phyloP scores from a whole-genome alignment of 35 echinoderm and acorn worm species.

The Apostichopus japonicus region DNA sequence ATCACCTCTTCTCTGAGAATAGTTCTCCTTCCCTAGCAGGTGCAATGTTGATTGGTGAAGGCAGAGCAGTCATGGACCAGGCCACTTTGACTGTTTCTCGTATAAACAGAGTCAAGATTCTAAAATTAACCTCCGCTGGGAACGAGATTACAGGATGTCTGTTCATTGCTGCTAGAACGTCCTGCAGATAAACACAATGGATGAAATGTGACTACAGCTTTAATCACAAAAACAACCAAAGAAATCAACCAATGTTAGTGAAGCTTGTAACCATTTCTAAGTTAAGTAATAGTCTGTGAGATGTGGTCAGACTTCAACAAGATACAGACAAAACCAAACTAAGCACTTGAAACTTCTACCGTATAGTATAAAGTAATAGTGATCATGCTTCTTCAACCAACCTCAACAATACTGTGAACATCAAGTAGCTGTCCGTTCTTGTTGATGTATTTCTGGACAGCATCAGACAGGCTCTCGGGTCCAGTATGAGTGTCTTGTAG shows the following conservation, averaged over 20 bases:
- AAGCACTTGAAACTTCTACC: not conserved
- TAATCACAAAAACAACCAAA: no score
- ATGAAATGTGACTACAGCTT: no score
- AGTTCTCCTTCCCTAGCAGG: constrained; percentile 77
- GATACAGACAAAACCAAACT: no score
- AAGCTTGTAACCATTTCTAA: no score
- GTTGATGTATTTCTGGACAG: constrained; percentile 96
- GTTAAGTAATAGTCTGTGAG: no score
- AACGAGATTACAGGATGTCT: constrained; percentile 88
- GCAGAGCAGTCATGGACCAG: constrained; percentile 92
- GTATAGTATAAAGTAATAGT: not conserved
- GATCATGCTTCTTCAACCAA: constrained; percentile 8
- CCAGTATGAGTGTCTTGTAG: constrained; percentile 81
- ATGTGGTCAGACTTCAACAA: no score
- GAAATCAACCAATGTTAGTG: no score
- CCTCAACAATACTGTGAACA: constrained; percentile 97
- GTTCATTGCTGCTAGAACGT: constrained; percentile 88
- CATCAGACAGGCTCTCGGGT: constrained; percentile 81
- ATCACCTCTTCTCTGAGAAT: constrained; percentile 88
- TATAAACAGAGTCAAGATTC: constrained; percentile 87
- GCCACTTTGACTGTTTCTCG: constrained; percentile 90
- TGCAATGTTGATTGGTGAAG: constrained; percentile 76
- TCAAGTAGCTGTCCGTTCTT: constrained; percentile 96
- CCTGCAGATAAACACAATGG: constrained; percentile 44
- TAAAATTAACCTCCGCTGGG: constrained; percentile 96